Evolutionary conservation across 2,113 vertebrate species (phyloP).

Genomic region (Rousettus leschenaultii): DNA sequence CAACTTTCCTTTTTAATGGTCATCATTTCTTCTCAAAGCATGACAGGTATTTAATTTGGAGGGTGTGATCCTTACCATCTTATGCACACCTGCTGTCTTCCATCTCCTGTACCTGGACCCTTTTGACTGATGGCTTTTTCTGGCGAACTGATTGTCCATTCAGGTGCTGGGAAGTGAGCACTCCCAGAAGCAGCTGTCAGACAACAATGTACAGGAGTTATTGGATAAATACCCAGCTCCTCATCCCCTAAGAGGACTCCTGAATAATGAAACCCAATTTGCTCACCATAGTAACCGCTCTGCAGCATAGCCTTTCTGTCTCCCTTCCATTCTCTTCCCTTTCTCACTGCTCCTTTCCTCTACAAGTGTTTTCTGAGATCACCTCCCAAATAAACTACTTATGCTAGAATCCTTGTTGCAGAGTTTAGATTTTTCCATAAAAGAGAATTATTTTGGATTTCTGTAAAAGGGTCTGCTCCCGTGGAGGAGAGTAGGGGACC

Average conservation of each 20-base stretch:
- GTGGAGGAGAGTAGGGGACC: too few relatives aligned
- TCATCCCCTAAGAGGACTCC: too few relatives aligned
- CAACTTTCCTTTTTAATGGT: background rate
- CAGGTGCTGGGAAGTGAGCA: background rate
- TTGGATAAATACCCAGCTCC: background rate
- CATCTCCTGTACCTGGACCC: background rate
- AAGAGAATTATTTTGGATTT: background rate
- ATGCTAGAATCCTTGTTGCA: background rate
- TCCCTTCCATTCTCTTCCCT: background rate
- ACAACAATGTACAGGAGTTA: fast-evolving
- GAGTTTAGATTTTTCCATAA: background rate
- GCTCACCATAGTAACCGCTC: background rate
- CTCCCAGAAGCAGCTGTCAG: background rate
- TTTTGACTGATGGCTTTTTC: background rate
- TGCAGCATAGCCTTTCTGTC: fast-evolving
- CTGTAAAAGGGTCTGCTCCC: background rate
- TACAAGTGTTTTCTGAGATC: background rate
- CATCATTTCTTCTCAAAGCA: background rate
- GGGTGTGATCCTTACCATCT: background rate
- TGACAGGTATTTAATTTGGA: background rate
- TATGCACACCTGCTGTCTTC: background rate
- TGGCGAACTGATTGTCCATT: background rate
- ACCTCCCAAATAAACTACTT: background rate
- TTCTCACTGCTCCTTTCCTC: background rate
- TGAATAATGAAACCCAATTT: fast-evolving